Conservation (phyloP, 2,113 vertebrate genomes). For the Galeopterus variegatus region DNA sequence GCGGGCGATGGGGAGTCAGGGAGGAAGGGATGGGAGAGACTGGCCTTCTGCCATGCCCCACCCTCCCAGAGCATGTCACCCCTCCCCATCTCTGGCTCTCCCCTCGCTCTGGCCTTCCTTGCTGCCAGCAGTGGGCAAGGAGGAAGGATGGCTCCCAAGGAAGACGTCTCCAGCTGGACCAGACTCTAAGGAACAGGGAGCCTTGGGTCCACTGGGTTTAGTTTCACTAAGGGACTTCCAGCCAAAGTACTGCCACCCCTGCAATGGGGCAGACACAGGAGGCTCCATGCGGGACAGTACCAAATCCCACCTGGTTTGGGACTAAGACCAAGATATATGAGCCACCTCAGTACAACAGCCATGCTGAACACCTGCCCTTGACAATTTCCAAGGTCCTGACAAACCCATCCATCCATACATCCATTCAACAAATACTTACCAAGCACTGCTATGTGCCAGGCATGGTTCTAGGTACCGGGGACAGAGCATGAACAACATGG, state of each 20-base stretch:
- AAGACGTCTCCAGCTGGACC: not conserved
- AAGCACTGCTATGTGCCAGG: not conserved
- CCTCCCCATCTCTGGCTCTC: not conserved
- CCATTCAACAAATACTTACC: not conserved
- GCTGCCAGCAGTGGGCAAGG: not conserved
- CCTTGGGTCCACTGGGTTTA: not conserved
- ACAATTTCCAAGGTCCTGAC: not conserved
- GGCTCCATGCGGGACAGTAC: not conserved
- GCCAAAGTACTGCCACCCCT: not conserved
- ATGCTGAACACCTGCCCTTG: not conserved
- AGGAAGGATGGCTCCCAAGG: not conserved
- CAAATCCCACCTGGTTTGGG: not conserved
- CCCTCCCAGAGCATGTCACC: no score
- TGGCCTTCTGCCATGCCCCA: not conserved
- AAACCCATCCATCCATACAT: not conserved
- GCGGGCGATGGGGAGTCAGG: no score
- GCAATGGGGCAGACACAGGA: not conserved
- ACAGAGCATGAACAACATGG: not conserved
- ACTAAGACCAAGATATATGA: not conserved
- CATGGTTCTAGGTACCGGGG: not conserved
- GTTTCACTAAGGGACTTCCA: not conserved
- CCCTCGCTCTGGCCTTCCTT: not conserved
- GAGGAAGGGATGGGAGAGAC: not conserved
- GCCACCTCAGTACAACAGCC: not conserved
- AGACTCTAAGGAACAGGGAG: not conserved